These are phyloP conservation scores for Calliphora vomitoria DNA, from an alignment of 2,888 invertebrate genomes.

Conservation along the genomic window DNA sequence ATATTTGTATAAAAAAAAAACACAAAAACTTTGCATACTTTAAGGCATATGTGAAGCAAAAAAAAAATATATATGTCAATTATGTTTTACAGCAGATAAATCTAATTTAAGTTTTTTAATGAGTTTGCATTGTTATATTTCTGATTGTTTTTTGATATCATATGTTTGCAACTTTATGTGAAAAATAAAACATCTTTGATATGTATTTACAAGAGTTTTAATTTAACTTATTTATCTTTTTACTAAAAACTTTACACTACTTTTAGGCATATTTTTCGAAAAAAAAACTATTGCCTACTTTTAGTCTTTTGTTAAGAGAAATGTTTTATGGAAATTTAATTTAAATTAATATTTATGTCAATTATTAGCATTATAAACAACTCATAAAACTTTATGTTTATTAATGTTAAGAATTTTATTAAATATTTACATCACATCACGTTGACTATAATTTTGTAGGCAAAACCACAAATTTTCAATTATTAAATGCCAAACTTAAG, in stretches of 20 bases:
- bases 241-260: not conserved
- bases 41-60: not conserved
- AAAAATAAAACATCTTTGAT: too few species aligned
- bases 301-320: not conserved
- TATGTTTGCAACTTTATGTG: too few species aligned
- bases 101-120: slow-evolving; percentile 40
- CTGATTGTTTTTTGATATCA: too few species aligned
- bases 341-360: slow-evolving; percentile 45
- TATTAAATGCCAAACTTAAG: slow-evolving; percentile 41
- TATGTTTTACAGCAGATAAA: slow-evolving; percentile 30
- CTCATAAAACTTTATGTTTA: slow-evolving; percentile 3
- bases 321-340: not conserved
- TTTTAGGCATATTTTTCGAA: not conserved
- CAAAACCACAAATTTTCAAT: slow-evolving; percentile 60
- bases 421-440: slow-evolving; percentile 25
- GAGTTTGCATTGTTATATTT: slow-evolving; percentile 18
- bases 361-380: slow-evolving; percentile 23
- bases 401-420: slow-evolving; percentile 35
- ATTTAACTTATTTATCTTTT: not conserved
- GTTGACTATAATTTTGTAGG: slow-evolving; percentile 21
- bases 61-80: not conserved
- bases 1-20: not conserved
- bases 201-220: too few species aligned
- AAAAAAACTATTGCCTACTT: not conserved
- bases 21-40: slow-evolving; percentile 32